Evolutionary conservation across 2,113 vertebrate genomes (phyloP), one percentile per base, ranked within the genome.

Genomic region (Marmota monax): DNA sequence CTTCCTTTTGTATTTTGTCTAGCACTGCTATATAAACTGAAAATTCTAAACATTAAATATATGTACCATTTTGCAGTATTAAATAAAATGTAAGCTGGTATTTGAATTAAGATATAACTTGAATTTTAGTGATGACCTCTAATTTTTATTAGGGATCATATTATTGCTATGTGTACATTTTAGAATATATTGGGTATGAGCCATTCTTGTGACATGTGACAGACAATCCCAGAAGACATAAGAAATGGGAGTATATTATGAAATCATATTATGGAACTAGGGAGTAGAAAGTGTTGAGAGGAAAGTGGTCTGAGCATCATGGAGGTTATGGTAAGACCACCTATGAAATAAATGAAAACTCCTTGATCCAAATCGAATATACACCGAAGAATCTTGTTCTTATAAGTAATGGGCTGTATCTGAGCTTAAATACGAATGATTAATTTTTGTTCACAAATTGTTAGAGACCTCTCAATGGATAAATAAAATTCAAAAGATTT

Each of bases 21-120:
- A 78, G 56, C 0, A n/a, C 32, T 69, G n/a, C 13, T 61, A 8
- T 20, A 34, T 78, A 88, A 78, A 27, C 53, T 92, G 5, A 45
- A 83, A 93, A 76, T 37, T 56, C 39, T 34, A 32, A 2, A 12
- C 78, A 16, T 42, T 56, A 34, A 78, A 76, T 80, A 34, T 22
- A n/a, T 32, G 34, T 51, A 16, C 9, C 4, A 18, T 72, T 80
- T 70, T n/a, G 79, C 22, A 48, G 5, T 25, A n/a, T 67, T 94
- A 78, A 82, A 53, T 34, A 80, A 10, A 95, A 65, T 22, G 2
- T 23, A 76, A 61, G 2, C 9, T 90, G 17, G 12, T 4, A 12
- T 90, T 90, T 88, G 72, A 88, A 95, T 82, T 51, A 92, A 73
- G 32, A 45, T 76, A 27, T 37, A 84, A 70, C 2, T 39, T 42